phyloP scores from a whole-genome alignment of 2,113 vertebrate species.

The Elaphurus davidianus region DNA sequence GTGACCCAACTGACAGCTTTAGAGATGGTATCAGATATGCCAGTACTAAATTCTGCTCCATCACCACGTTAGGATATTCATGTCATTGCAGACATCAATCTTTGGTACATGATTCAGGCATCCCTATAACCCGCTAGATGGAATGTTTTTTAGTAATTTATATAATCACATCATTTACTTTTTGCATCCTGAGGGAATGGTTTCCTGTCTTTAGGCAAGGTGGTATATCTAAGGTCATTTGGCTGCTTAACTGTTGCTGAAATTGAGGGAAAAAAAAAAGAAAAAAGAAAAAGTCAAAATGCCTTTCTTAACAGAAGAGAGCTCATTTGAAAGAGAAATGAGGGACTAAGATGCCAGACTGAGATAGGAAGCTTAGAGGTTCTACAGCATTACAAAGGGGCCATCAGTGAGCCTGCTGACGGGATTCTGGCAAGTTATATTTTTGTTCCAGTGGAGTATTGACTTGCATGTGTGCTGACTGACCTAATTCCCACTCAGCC shows the following conservation, averaged over 20 bases:
- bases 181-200: background rate
- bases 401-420: background rate
- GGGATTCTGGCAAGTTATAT: background rate
- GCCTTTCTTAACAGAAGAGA: background rate
- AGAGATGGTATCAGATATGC: background rate
- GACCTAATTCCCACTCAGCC: background rate
- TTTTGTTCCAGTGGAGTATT: background rate
- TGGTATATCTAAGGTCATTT: background rate
- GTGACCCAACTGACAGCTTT: background rate
- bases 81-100: background rate
- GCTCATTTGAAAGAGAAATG: background rate
- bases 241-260: background rate
- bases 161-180: background rate
- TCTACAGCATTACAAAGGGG: background rate
- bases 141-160: background rate
- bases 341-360: background rate
- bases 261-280: background rate
- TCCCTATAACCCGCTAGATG: background rate
- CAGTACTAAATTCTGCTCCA: background rate
- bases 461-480: background rate
- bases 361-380: background rate
- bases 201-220: background rate
- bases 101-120: background rate
- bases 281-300: background rate
- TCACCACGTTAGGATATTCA: background rate